Percentiles rank a stretch among this genome's conserved stretches.
Conservation (phyloP, 2,113 vertebrate species). For the Saccopteryx leptura region DNA sequence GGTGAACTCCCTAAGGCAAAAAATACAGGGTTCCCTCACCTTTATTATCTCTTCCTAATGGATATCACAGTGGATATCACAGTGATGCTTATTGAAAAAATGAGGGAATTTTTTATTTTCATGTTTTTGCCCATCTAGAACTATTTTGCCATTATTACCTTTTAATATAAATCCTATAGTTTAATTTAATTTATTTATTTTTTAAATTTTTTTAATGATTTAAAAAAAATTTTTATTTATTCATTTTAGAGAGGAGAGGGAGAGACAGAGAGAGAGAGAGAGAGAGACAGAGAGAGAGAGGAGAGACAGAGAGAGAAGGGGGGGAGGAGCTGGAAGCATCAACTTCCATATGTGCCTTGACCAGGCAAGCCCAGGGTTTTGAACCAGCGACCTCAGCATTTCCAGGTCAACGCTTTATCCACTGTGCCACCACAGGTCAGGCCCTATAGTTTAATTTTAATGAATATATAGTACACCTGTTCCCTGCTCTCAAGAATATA, state of each 20-base stretch:
- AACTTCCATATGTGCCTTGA: too few species aligned
- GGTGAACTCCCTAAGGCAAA: not conserved
- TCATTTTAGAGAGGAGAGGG: too few species aligned
- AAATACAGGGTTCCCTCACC: not conserved
- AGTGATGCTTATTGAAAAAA: not conserved
- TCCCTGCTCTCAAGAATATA: not conserved
- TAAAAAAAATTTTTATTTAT: too few species aligned
- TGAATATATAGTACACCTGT: not conserved
- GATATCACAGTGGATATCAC: accelerated
- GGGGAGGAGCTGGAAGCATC: too few species aligned
- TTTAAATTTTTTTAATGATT: too few species aligned
- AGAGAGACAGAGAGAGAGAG: too few species aligned
- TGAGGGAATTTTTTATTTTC: not conserved
- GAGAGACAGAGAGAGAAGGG: too few species aligned
- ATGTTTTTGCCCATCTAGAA: not conserved
- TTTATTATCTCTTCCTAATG: not conserved
- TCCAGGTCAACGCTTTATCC: not conserved
- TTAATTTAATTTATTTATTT: not conserved
- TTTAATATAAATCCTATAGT: not conserved
- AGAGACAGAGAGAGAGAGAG: too few species aligned
- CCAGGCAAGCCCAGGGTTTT: too few species aligned
- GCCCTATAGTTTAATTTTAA: not conserved
- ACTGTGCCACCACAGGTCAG: too few species aligned
- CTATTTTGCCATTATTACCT: not conserved
- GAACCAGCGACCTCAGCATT: too few species aligned